Conservation (phyloP, 2,888 invertebrate genomes). For the Macropis europaea region DNA sequence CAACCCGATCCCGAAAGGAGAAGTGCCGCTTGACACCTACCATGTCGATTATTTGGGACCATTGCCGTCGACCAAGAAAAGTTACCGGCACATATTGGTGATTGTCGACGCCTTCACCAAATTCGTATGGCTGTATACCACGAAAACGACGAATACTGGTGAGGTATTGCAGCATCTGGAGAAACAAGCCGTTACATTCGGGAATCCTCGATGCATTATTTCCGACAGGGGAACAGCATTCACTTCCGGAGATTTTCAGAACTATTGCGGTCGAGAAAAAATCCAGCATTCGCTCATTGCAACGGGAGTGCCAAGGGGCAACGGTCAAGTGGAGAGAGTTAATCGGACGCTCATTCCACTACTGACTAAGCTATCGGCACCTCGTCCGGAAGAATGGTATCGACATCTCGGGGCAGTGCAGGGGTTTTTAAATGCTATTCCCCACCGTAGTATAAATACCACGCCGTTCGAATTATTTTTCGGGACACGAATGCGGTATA, state of each 20-base stretch:
- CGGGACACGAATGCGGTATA: neutral
- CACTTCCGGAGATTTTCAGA: neutral
- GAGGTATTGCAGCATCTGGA: no score
- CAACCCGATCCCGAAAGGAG: neutral
- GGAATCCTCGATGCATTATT: neutral
- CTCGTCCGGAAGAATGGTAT: neutral
- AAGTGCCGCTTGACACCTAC: neutral
- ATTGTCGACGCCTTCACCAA: conserved; percentile 2
- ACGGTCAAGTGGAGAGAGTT: conserved; percentile 1
- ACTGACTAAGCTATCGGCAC: neutral
- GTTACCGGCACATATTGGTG: neutral
- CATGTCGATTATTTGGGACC: neutral
- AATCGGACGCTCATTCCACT: conserved; percentile 10
- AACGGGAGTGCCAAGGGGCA: neutral
- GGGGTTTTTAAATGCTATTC: neutral
- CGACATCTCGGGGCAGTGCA: neutral
- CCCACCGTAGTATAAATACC: neutral
- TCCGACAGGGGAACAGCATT: neutral
- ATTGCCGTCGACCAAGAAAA: neutral
- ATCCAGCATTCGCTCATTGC: neutral
- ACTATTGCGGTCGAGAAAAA: neutral
- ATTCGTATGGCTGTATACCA: neutral
- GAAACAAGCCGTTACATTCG: conserved; percentile 6
- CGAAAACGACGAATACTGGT: neutral
- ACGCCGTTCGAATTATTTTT: conserved; percentile 7